phyloP scores from a whole-genome alignment of 2,113 vertebrate genomes.

The Lycaon pictus region DNA sequence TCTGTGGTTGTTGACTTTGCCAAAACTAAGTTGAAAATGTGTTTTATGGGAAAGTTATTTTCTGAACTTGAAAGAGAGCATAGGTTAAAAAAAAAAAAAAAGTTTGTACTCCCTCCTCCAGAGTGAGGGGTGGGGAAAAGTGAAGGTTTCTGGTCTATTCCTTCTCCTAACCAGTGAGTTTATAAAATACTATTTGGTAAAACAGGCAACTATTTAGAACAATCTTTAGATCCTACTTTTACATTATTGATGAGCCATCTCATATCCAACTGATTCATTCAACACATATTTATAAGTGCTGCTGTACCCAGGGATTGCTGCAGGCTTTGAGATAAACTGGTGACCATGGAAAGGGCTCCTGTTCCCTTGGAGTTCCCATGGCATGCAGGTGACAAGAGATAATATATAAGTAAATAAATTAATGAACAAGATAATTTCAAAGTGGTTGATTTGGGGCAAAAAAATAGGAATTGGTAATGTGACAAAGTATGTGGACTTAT shows the following conservation, averaged over 20 bases:
- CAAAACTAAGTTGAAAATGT: neutral
- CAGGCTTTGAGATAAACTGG: too few species aligned
- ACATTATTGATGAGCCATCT: neutral
- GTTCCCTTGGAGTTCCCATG: neutral
- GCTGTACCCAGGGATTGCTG: neutral
- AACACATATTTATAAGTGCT: neutral
- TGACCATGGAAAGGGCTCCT: too few species aligned
- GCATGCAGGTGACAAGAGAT: neutral
- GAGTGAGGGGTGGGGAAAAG: neutral
- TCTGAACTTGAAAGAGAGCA: constrained; percentile 19
- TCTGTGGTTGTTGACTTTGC: constrained; percentile 41
- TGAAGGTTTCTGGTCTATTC: neutral
- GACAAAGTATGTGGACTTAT: neutral
- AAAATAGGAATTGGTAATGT: neutral
- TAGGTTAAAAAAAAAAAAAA: neutral
- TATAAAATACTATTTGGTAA: neutral
- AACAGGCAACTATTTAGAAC: neutral
- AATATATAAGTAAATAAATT: neutral
- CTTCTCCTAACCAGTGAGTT: neutral
- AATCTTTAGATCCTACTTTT: neutral
- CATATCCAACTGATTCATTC: neutral
- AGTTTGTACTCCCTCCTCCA: neutral
- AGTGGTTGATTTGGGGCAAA: neutral
- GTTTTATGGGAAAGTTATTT: constrained; percentile 43
- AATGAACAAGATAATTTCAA: neutral